A percentile compares a stretch with the other conserved stretches of the same genome.
phyloP scores from a whole-genome alignment of 92 coral and sea anemone genomes.

The Epizoanthus fatuus region DNA sequence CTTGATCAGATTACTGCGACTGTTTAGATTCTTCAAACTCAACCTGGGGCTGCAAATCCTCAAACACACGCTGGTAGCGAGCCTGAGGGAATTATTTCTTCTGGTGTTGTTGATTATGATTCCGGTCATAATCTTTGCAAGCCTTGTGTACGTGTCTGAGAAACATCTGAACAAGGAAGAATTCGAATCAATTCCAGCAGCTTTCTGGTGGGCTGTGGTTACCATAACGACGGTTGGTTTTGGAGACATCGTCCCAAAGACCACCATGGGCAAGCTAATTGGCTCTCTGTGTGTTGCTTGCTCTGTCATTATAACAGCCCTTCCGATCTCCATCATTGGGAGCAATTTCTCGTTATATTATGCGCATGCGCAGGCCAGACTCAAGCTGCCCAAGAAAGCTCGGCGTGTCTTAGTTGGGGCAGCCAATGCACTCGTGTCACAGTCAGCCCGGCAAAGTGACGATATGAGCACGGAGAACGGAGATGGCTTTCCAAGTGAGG shows the following conservation, averaged over 20 bases:
- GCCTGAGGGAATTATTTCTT: constrained; percentile 89
- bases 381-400: constrained; percentile 97
- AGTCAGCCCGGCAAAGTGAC: constrained; percentile 83
- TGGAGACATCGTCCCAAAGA: constrained; percentile 86
- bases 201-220: constrained; percentile 99
- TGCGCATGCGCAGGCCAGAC: constrained; percentile 98
- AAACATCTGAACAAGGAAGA: constrained; percentile 18
- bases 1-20: constrained; percentile 82
- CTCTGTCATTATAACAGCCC: constrained; percentile 94
- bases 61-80: constrained; percentile 96
- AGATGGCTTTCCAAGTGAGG: constrained; percentile 35
- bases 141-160: constrained; percentile 86
- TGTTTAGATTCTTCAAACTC: constrained; percentile 93
- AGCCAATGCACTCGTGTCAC: constrained; percentile 79
- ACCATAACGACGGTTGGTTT: constrained; percentile 98
- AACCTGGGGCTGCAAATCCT: constrained; percentile 97
- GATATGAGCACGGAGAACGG: constrained; percentile 70
- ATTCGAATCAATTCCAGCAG: constrained; percentile 89
- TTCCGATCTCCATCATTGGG: constrained; percentile 98
- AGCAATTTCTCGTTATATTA: constrained; percentile 97
- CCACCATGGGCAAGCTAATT: constrained; percentile 82
- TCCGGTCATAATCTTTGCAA: constrained; percentile 95
- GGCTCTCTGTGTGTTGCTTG: constrained; percentile 91
- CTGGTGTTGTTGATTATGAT: constrained; percentile 82
- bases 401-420: constrained; percentile 86